Base-by-base conservation (phyloP, 1,140 invertebrate genomes). In the Heliconius nattereri region DNA sequence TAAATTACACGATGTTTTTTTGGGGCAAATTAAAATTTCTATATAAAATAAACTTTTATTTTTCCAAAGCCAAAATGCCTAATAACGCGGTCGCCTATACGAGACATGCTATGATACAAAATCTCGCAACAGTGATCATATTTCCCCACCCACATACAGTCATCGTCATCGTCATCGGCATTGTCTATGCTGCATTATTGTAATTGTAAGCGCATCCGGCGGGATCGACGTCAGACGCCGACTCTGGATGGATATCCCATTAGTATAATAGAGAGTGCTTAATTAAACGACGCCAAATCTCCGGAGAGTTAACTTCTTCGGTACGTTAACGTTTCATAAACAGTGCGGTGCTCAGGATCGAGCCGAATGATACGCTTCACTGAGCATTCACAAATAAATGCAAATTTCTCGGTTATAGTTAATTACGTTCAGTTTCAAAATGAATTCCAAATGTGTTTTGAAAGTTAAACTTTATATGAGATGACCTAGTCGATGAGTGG, bases 181-280 rank as follows among this genome's bases (percentile, higher is more conserved):
- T 85, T 84, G 82, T 85, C 79, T 83, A 71, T 40, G 45, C 29
- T 86, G 87, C 85, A 88, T 85, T 90, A 85, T 81, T 75, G 82
- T 88, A 86, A 88, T 88, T 85, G 85, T 84, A 52, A 83, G 70
- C 79, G 78, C 81, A 81, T 84, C 84, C 84, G 79, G 74, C 29
- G 81, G 79, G 83, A 84, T 71, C 49, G 78, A 54, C 73, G 78
- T 78, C 83, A 80, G 81, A 82, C 80, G 83, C 75, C 71, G 70
- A 37, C 29, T 78, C 71, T 75, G 74, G 73, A 83, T 81, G 78
- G 73, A 82, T 85, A 80, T 77, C 73, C 76, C 83, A 86, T 86
- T 83, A 85, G 74, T 81, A 78, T 83, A 81, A 83, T 83, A 80
- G 81, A 57, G 60, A 73, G 75, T 80, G 54, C 75, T 81, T 85